Evolutionary conservation across 2,797 vertebrate species (phyloP), one percentile per base, ranked within the genome.

Genomic region (Chrosomus eos): DNA sequence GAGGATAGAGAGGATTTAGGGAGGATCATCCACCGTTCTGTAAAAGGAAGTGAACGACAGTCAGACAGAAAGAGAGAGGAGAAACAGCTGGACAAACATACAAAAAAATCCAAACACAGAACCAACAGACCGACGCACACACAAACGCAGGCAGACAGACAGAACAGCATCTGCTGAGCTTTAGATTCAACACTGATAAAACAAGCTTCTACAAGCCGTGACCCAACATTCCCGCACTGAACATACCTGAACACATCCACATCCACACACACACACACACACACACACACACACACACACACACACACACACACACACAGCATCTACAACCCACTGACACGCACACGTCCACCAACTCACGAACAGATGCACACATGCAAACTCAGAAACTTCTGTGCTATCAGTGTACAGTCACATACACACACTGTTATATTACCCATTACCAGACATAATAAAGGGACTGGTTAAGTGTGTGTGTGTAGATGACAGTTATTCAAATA

Each of bases 121-220:
- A 40, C 48, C 53, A 62, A 64, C 28, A 62, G 67, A 53, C 13
- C 8, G 23, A 21, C 51, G 31, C 21, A 36, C 43, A 53, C 33
- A 64, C 74, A 43, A 8, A 40, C 36, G 33, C 36, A 68, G 45
- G 2, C 40, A 73, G 28, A 78, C 66, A 62, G 28, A 67, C 10
- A 77, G 33, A 81, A 21, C 40, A 76, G 67, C 80, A 85, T 82
- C 72, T 75, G 60, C 53, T 45, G 26, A 64, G 55, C 80, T 84
- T 85, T 72, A 83, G 81, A 87, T 87, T 33, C 33, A 48, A 21
- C 55, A 48, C 43, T 28, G 78, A 87, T 87, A 87, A 77, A 87
- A 87, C 86, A 78, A 26, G 86, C 74, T 77, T 45, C 78, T 78
- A 85, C 83, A 87, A 81, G 83, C 58, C 53, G 13, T 40, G 23